Conservation (phyloP, 2,797 vertebrate species). For the Esox masquinongy region DNA sequence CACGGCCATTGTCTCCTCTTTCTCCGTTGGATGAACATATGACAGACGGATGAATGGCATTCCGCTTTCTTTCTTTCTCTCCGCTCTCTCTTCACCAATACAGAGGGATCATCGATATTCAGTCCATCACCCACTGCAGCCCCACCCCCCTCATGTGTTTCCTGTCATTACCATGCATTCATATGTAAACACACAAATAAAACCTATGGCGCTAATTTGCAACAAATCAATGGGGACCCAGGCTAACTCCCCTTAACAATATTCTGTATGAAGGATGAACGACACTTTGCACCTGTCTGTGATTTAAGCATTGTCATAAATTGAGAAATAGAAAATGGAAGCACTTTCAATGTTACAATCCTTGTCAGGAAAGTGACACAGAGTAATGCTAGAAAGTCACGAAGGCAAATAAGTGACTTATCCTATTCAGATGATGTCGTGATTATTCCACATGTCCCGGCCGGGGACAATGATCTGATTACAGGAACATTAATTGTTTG, state of each 20-base stretch:
- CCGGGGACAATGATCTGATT: conserved; percentile 59
- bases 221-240: conserved; percentile 74
- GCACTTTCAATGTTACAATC: conserved; percentile 52
- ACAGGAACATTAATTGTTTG: conserved; percentile 67
- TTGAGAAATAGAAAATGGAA: conserved; percentile 61
- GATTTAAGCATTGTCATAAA: conserved; percentile 69
- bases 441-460: conserved; percentile 58
- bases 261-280: conserved; percentile 55
- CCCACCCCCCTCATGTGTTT: conserved; percentile 57
- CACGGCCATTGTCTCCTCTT: conserved; percentile 63
- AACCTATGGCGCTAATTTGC: conserved; percentile 75
- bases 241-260: conserved; percentile 56
- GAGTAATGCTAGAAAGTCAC: conserved; percentile 3
- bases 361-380: conserved; percentile 64
- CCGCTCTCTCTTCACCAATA: conserved; percentile 18
- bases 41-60: conserved; percentile 72
- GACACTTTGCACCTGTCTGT: conserved; percentile 69
- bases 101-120: conserved; percentile 65
- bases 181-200: conserved; percentile 73
- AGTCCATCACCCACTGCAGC: conserved; percentile 48
- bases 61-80: conserved; percentile 15
- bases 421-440: conserved; percentile 49
- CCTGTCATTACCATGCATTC: conserved; percentile 56
- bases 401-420: conserved; percentile 60
- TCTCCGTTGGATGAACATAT: conserved; percentile 66